phyloP scores from a whole-genome alignment of 2,797 vertebrate species.

The Fringilla coelebs region DNA sequence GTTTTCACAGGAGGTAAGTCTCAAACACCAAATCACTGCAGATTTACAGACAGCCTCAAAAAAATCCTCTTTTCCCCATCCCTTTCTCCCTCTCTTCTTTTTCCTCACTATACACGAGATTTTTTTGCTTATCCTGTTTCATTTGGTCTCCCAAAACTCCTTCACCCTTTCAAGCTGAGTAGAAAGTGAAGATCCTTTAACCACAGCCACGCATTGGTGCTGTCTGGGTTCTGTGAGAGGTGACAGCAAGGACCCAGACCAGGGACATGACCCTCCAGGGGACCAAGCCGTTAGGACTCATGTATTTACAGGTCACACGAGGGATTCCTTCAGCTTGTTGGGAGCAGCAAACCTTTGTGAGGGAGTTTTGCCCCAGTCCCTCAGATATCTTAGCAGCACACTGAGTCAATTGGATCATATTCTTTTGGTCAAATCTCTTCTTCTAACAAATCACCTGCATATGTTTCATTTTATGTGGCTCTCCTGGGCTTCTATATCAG shows the following conservation, averaged over 20 bases:
- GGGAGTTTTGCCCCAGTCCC: not conserved
- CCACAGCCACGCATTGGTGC: not conserved
- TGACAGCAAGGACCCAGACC: not conserved
- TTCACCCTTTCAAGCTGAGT: not conserved
- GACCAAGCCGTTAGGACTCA: not conserved
- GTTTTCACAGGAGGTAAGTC: not conserved
- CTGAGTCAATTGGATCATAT: fast-evolving
- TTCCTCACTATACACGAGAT: fast-evolving
- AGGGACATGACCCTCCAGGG: fast-evolving
- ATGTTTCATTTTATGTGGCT: not conserved
- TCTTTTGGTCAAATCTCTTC: not conserved
- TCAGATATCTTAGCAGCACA: not conserved
- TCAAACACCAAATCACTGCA: not conserved
- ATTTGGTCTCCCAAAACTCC: not conserved
- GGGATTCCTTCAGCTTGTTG: not conserved
- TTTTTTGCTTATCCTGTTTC: not conserved
- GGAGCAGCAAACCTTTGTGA: not conserved
- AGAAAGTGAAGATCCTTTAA: fast-evolving
- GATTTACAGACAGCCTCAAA: not conserved
- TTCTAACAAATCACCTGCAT: not conserved
- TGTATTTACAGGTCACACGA: fast-evolving
- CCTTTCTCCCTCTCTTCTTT: not conserved
- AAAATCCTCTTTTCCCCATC: not conserved
- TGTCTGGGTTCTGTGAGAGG: not conserved
- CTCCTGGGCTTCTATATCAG: not conserved